Evolutionary conservation across 2,113 vertebrate species (phyloP).

Genomic region (Nibea albiflora): DNA sequence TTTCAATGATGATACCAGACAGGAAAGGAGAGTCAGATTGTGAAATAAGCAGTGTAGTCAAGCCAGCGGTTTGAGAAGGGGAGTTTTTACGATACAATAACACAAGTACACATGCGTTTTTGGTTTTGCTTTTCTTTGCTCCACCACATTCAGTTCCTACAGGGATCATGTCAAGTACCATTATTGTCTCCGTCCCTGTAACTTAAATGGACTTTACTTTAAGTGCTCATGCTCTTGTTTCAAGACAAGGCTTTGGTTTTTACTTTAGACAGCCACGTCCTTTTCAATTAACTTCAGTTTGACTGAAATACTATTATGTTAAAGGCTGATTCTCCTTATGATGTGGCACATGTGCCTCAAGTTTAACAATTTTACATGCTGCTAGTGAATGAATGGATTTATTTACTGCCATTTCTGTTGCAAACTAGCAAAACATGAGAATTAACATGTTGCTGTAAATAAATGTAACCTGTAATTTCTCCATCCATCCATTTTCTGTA

Average conservation of each 20-base stretch:
- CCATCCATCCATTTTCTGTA: no score
- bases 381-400: not conserved
- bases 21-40: slow-evolving; percentile 57
- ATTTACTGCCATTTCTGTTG: not conserved
- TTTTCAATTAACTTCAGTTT: not conserved
- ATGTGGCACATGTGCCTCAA: not conserved
- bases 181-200: slow-evolving; percentile 16
- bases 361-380: not conserved
- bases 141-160: not conserved
- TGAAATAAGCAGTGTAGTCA: slow-evolving; percentile 52
- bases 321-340: not conserved
- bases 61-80: slow-evolving; percentile 40
- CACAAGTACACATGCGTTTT: slow-evolving; percentile 4
- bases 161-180: slow-evolving; percentile 6
- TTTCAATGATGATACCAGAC: slow-evolving; percentile 64
- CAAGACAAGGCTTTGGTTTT: not conserved
- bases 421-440: not conserved
- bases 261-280: not conserved
- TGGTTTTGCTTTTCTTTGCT: not conserved
- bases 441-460: not conserved
- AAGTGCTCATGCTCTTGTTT: not conserved
- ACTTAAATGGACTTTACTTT: slow-evolving; percentile 5
- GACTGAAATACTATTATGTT: not conserved
- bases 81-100: slow-evolving; percentile 15
- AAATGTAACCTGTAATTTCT: not conserved